Evolutionary conservation across 2,113 vertebrate species (phyloP).

Genomic region (Gymnogyps californianus): DNA sequence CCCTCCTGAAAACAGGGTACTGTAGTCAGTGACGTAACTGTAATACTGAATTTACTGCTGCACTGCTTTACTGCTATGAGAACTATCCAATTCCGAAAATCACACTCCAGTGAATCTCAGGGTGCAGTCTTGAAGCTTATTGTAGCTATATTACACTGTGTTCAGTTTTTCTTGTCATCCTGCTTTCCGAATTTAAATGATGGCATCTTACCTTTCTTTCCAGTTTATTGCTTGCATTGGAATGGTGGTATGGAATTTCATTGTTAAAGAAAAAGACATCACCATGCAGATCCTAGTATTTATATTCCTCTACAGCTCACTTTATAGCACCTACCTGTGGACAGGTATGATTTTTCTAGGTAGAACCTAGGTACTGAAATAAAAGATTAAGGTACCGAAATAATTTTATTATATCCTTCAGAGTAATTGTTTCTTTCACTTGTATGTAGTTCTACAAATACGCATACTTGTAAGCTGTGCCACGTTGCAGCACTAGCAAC

Average conservation of each 20-base stretch:
- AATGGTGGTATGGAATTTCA: constrained; percentile 93
- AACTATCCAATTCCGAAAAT: not conserved
- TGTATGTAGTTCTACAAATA: not conserved
- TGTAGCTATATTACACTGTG: not conserved
- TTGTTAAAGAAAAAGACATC: constrained; percentile 78
- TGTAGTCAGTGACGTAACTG: not conserved
- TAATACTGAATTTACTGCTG: not conserved
- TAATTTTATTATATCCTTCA: not conserved
- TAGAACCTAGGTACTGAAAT: not conserved
- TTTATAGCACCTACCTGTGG: constrained; percentile 93
- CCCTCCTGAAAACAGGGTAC: not conserved
- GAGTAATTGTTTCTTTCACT: not conserved
- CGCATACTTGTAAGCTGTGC: not conserved
- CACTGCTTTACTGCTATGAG: not conserved
- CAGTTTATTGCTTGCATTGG: constrained; percentile 87
- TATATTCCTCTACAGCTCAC: constrained; percentile 86
- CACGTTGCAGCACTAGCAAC: not conserved
- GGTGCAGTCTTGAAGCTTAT: not conserved
- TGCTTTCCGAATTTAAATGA: not conserved
- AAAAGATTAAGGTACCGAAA: not conserved
- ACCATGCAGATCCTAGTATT: constrained; percentile 85
- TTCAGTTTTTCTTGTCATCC: not conserved
- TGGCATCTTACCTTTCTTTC: constrained; percentile 14
- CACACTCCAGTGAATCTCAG: not conserved
- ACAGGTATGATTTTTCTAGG: constrained; percentile 79